phyloP scores from a whole-genome alignment of 2,888 invertebrate genomes.

The Drosophila cracens region DNA sequence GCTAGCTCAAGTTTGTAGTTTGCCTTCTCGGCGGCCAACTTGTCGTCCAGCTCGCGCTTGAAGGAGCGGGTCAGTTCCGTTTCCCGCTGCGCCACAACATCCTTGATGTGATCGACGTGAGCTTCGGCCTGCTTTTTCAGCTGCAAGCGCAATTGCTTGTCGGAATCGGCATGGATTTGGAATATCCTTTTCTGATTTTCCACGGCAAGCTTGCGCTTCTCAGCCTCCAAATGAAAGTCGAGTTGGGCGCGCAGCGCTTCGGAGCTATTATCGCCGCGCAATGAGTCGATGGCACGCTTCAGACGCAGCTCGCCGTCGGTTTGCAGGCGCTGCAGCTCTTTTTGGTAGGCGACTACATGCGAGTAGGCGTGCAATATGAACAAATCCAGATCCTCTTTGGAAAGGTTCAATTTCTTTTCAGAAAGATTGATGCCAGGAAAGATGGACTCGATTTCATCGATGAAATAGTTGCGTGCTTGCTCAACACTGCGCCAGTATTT shows the following conservation, averaged over 20 bases:
- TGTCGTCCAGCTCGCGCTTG: slow-evolving; percentile 88
- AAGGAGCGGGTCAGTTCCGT: slow-evolving; percentile 86
- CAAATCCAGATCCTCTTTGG: slow-evolving; percentile 89
- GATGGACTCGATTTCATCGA: slow-evolving; percentile 89
- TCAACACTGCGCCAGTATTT: slow-evolving; percentile 93
- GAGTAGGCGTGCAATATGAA: slow-evolving; percentile 92
- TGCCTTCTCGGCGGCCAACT: slow-evolving; percentile 88
- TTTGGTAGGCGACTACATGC: slow-evolving; percentile 91
- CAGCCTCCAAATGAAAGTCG: slow-evolving; percentile 89
- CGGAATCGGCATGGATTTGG: slow-evolving; percentile 88
- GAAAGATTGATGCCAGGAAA: slow-evolving; percentile 90
- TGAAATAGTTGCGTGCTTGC: slow-evolving; percentile 87
- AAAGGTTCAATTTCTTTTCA: slow-evolving; percentile 88
- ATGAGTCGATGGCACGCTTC: slow-evolving; percentile 88
- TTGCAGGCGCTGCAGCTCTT: slow-evolving; percentile 90
- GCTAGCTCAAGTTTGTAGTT: slow-evolving; percentile 90
- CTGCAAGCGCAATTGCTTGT: slow-evolving; percentile 90
- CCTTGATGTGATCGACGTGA: slow-evolving; percentile 92
- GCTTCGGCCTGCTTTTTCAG: slow-evolving; percentile 94
- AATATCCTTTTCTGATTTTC: slow-evolving; percentile 90
- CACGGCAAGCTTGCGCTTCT: slow-evolving; percentile 88
- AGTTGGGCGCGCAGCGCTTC: slow-evolving; percentile 87
- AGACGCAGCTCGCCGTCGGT: slow-evolving; percentile 88
- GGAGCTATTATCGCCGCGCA: slow-evolving; percentile 87
- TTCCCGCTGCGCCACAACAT: slow-evolving; percentile 87